Base-by-base conservation (phyloP, 2,888 invertebrate species). In the Malacosoma neustria region DNA sequence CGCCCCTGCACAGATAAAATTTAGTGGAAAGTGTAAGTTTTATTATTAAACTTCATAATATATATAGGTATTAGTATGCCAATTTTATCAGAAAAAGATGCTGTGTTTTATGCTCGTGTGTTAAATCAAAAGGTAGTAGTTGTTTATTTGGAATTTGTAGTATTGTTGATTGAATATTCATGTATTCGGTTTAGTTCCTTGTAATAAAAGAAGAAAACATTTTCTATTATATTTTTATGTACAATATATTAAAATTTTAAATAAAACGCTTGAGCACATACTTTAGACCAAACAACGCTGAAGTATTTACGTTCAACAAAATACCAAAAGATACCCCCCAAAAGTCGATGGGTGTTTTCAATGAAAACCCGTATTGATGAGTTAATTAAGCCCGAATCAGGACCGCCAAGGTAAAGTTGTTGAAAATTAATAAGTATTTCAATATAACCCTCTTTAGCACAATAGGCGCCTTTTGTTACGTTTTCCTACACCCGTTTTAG, bases 351-450 rank as follows among this genome's bases (percentile, higher is more conserved):
- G n/a, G 55, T 57, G 54, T 59, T 66, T 61, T 64, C 62, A 65
- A 69, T 67, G 66, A 65, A 69, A 71, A 61, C 57, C 55, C 64
- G 62, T 75, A 77, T 75, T 69, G 71, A 72, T 68, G 67, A 68
- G 58, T 66, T 74, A 75, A 75, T 75, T 69, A 74, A 72, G 54
- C 52, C 37, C 29, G 22, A 22, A 7, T 22, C 22, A 22, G 22
- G 7, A 9, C 22, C 22, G 22, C 22, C 22, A 22, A 22, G 22
- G 22, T 22, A 22, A 22, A 22, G 22, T 22, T 22, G 22, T 22
- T 22, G 6, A 22, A 4, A 22, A 22, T 22, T 22, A 22, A 22
- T 22, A n/a, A n/a, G n/a, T n/a, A 22, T 22, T 22, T 22, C 1
- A 22, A 22, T 22, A 22, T 22, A 22, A 22, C 5, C 22, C 6